Conservation (phyloP, 2,888 invertebrate species). For the Hyalella azteca region DNA sequence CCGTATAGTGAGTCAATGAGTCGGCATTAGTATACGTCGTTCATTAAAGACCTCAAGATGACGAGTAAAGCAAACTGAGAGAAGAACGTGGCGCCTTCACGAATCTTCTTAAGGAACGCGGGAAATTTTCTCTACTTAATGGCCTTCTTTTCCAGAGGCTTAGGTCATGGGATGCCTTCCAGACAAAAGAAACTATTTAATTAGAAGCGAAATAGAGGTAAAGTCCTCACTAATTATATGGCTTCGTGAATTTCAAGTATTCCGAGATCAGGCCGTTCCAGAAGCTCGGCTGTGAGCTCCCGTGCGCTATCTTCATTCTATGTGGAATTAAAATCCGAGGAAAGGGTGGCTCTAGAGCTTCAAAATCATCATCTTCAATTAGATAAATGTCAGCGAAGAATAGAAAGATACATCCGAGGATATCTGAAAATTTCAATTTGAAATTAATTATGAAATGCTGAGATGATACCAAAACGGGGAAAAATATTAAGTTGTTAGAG, state of each 20-base stretch:
- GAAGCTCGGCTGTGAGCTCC: not conserved
- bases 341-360: not conserved
- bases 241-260: slow-evolving; percentile 28
- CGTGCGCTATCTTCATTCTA: not conserved
- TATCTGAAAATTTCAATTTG: too few species aligned
- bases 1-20: too few species aligned
- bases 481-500: too few species aligned
- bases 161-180: slow-evolving; percentile 7
- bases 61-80: not conserved
- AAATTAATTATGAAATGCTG: too few species aligned
- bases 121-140: not conserved
- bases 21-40: slow-evolving; percentile 1
- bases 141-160: not conserved
- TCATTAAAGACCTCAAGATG: not conserved
- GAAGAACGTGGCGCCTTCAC: not conserved
- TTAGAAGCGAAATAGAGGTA: slow-evolving; percentile 32
- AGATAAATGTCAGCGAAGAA: not conserved
- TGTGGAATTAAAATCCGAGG: not conserved
- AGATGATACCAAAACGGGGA: too few species aligned
- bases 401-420: too few species aligned
- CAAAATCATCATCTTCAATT: not conserved
- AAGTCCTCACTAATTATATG: slow-evolving; percentile 28
- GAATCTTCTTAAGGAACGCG: not conserved
- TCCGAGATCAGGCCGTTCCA: slow-evolving; percentile 4
- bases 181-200: slow-evolving; percentile 32